A percentile compares a stretch with the other conserved stretches of the same genome.
Evolutionary conservation across 2,113 vertebrate species (phyloP).

Genomic region (Trichomycterus rosablanca): DNA sequence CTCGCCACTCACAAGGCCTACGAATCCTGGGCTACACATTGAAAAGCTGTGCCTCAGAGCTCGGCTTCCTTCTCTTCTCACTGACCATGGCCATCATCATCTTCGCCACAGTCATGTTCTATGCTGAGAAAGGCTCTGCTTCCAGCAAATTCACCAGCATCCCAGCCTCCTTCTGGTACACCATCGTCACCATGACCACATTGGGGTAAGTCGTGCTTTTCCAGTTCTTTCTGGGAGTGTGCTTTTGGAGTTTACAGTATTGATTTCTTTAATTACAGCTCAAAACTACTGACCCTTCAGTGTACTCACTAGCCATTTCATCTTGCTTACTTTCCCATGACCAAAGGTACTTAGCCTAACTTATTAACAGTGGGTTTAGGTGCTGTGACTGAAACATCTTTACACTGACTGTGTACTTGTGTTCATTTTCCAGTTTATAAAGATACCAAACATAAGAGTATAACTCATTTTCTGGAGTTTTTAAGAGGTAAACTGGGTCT

Average conservation of each 20-base stretch:
- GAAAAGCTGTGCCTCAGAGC: constrained; percentile 97
- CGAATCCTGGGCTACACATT: constrained; percentile 97
- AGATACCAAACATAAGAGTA: no score
- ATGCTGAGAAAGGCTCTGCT: constrained; percentile 95
- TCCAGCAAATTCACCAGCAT: constrained; percentile 99
- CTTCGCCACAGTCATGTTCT: constrained; percentile 99
- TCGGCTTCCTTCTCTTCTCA: constrained; percentile 98
- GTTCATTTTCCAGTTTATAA: no score
- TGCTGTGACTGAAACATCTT: no score
- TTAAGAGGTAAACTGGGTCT: no score
- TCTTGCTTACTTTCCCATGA: no score
- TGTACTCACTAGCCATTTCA: no score
- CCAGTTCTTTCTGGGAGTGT: neutral
- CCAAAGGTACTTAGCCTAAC: no score
- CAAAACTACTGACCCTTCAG: no score
- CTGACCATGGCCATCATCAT: constrained; percentile 99
- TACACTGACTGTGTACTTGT: no score
- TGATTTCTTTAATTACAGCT: neutral
- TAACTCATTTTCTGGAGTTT: no score
- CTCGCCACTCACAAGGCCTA: constrained; percentile 94
- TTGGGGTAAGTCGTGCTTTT: constrained; percentile 81
- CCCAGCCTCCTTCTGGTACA: constrained; percentile 99
- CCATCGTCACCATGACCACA: constrained; percentile 99
- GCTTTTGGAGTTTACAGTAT: neutral
- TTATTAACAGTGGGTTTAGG: no score